Evolutionary conservation across 2,888 invertebrate genomes (phyloP).

Genomic region (Caenorhabditis angaria): DNA sequence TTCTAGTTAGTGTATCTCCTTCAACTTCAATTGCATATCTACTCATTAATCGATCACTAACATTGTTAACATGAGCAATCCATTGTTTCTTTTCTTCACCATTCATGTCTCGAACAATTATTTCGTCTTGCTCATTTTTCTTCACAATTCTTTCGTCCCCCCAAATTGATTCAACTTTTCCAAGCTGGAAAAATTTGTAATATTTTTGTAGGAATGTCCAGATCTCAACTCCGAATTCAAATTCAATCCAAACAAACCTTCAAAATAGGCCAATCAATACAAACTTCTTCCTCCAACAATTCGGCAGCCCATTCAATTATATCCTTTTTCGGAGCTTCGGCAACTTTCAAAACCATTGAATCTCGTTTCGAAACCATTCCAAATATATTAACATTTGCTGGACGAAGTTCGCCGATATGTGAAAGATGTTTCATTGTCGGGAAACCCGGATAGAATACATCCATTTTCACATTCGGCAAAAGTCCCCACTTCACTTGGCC

Average conservation of each 20-base stretch:
- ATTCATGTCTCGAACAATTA: conserved; percentile 38
- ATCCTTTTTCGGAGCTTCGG: conserved; percentile 24
- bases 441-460: conserved; percentile 87
- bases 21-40: conserved; percentile 53
- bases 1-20: conserved; percentile 3
- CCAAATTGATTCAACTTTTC: conserved; percentile 41
- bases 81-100: conserved; percentile 29
- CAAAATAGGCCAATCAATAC: conserved; percentile 92
- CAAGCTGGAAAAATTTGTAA: conserved; percentile 42
- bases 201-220: no score
- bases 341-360: conserved; percentile 77
- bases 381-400: conserved; percentile 84
- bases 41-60: conserved; percentile 28
- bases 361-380: conserved; percentile 84
- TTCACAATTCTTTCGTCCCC: conserved; percentile 32
- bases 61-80: conserved; percentile 16
- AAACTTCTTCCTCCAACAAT: conserved; percentile 81
- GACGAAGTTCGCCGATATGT: conserved; percentile 78
- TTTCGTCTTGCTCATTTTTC: conserved; percentile 18
- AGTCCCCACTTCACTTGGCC: conserved; percentile 78
- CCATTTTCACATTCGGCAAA: conserved; percentile 79
- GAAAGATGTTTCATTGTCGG: conserved; percentile 87
- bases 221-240: no score
- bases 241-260: no score
- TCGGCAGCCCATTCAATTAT: conserved; percentile 77